These are phyloP conservation scores for Entosphenus tridentatus DNA, from an alignment of 2,113 vertebrate species.

Conservation along the genomic window DNA sequence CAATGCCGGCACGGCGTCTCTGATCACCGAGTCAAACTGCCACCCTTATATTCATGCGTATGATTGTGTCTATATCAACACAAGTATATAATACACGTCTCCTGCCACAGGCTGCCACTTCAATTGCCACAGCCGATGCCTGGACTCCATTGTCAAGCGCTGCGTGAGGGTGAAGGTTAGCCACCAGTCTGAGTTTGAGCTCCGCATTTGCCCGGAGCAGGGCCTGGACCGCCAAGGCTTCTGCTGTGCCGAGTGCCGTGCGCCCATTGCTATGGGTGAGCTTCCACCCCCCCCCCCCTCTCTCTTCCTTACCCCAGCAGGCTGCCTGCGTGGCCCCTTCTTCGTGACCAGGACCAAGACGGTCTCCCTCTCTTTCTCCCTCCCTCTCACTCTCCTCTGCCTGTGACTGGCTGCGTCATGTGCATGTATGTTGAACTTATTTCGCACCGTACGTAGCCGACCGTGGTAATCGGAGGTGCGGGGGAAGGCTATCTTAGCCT, in stretches of 20 bases:
- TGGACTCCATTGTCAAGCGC: conserved; percentile 63
- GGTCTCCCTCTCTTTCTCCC: not conserved
- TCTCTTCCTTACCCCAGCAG: too few relatives aligned
- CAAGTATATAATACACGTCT: too few relatives aligned
- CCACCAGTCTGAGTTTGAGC: conserved; percentile 76
- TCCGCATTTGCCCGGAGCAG: conserved; percentile 74
- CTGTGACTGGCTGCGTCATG: not conserved
- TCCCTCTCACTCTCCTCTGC: too few relatives aligned
- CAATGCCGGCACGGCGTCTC: too few relatives aligned
- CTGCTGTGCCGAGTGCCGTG: conserved; percentile 66
- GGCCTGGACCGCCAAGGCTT: conserved; percentile 87
- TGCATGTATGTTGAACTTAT: not conserved
- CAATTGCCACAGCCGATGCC: conserved; percentile 84
- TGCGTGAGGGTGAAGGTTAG: conserved; percentile 85
- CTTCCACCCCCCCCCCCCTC: conserved; percentile 9
- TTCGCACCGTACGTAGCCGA: not conserved
- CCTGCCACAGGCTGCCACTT: conserved; percentile 58
- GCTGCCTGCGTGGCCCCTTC: too few relatives aligned
- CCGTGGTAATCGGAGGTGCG: too few relatives aligned
- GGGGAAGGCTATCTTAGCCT: too few relatives aligned
- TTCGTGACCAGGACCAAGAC: too few relatives aligned
- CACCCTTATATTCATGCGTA: too few relatives aligned
- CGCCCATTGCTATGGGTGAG: conserved; percentile 68
- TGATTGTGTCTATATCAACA: too few relatives aligned
- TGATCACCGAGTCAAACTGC: too few relatives aligned